These are phyloP conservation scores for Peucedramus taeniatus DNA, from an alignment of 2,113 vertebrate species.

Conservation along the genomic window DNA sequence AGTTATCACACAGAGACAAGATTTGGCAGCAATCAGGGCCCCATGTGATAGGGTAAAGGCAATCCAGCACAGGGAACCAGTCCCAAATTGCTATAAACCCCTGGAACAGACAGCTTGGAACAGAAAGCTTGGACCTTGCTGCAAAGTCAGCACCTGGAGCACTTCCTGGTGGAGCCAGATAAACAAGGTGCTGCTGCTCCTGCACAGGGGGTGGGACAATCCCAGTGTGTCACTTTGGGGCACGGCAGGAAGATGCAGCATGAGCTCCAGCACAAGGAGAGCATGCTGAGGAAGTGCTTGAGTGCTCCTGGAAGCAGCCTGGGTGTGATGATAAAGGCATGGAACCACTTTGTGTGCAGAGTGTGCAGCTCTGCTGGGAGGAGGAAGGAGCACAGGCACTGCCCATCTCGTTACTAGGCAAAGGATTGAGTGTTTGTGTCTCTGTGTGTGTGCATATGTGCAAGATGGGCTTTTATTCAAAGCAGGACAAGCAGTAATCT, in stretches of 20 bases:
- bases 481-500: slow-evolving; percentile 37
- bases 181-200: background rate
- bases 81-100: slow-evolving; percentile 10
- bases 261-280: background rate
- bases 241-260: fast-evolving
- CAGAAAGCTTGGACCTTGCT: background rate
- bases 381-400: background rate
- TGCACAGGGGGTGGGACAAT: fast-evolving
- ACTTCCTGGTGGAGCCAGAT: background rate
- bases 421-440: background rate
- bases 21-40: background rate
- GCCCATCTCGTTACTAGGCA: background rate
- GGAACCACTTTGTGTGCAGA: background rate
- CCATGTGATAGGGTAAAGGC: background rate
- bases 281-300: background rate
- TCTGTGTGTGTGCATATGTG: background rate
- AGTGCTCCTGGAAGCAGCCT: background rate
- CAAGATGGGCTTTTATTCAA: slow-evolving; percentile 18
- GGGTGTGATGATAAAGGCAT: background rate
- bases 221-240: background rate
- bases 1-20: background rate
- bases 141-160: slow-evolving; percentile 16
- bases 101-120: slow-evolving; percentile 9
- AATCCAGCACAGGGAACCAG: background rate
- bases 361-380: background rate